These are phyloP conservation scores for Manis javanica DNA, from an alignment of 2,797 vertebrate species.

Conservation along the genomic window DNA sequence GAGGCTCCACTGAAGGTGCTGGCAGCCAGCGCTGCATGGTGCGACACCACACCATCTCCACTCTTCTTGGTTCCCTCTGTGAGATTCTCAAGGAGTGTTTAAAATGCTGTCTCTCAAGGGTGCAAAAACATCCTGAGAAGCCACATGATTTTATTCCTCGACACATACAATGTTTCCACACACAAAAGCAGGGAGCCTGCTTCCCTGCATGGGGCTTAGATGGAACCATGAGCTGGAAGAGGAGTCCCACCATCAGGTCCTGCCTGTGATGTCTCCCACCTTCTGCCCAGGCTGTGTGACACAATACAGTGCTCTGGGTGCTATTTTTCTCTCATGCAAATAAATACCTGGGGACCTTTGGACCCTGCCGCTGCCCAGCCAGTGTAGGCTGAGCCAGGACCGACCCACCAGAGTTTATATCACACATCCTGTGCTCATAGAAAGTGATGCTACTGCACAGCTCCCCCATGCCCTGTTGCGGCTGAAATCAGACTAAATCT, in stretches of 20 bases:
- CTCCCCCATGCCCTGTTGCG: not conserved
- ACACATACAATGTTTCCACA: fast-evolving
- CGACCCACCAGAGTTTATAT: not conserved
- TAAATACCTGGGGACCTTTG: not conserved
- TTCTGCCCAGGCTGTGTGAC: not conserved
- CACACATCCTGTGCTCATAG: not conserved
- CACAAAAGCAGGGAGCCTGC: too few species aligned
- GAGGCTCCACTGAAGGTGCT: not conserved
- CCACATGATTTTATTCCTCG: not conserved
- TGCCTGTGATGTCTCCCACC: too few species aligned
- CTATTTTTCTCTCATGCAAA: not conserved
- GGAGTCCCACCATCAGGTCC: not conserved
- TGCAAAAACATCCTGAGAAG: not conserved
- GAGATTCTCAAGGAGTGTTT: not conserved
- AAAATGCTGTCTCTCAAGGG: not conserved
- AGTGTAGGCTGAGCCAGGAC: too few species aligned
- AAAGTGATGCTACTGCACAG: not conserved
- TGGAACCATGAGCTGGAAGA: not conserved
- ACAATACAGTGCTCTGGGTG: not conserved
- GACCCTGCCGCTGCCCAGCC: too few species aligned
- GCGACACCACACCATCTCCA: fast-evolving
- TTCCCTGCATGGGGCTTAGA: not conserved
- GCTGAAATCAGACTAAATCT: not conserved
- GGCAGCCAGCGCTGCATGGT: not conserved
- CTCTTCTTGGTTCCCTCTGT: not conserved